Evolutionary conservation across 2,113 vertebrate species (phyloP), one percentile per base, ranked within the genome.

Genomic region (Mola mola): DNA sequence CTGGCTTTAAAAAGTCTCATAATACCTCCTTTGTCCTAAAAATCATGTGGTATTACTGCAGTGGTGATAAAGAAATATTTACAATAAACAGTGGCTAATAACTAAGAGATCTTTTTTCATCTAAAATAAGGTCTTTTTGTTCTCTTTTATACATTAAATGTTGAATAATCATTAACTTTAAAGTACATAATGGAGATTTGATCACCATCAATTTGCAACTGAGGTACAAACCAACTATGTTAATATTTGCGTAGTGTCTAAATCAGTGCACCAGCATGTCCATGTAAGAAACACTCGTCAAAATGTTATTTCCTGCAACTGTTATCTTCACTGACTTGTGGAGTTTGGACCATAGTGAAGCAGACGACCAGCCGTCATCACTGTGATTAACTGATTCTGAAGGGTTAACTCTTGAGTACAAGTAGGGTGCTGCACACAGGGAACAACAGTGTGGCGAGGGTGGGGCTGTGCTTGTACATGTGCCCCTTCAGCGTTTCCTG

Each of bases 401-500:
- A 8, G 10, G n/a, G 6, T 22, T 12, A 17, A 55, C 75, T 73
- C 74, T 77, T 72, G 51, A 73, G 60, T 51, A 81, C 40, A 26
- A 83, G 48, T 6, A 88, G 37, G 16, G 57, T 70, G 73, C 73
- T 70, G 47, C 79, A 89, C 0, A 53, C 62, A 46, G 89, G 72
- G 36, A 91, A 31, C 17, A 83, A 51, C 61, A 85, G 16, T 1
- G 63, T 46, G 70, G 88, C 24, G 40, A 56, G 0, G 28, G 13
- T 13, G 43, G 77, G 31, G 3, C 40, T 43, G 22, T 47, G 62
- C 13, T 48, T 9, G 11, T 43, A 0, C 3, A 91, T 88, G 0
- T 72, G 82, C 4, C 90, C 93, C 57, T 85, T 88, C 48, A 97
- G 91, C 0, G 95, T 95, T 60, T 95, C 94, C 87, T 95, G 93